Percentiles rank a stretch among this genome's conserved stretches.
These are phyloP conservation scores for Carcina quercana DNA, from an alignment of 2,888 invertebrate genomes.

Conservation along the genomic window DNA sequence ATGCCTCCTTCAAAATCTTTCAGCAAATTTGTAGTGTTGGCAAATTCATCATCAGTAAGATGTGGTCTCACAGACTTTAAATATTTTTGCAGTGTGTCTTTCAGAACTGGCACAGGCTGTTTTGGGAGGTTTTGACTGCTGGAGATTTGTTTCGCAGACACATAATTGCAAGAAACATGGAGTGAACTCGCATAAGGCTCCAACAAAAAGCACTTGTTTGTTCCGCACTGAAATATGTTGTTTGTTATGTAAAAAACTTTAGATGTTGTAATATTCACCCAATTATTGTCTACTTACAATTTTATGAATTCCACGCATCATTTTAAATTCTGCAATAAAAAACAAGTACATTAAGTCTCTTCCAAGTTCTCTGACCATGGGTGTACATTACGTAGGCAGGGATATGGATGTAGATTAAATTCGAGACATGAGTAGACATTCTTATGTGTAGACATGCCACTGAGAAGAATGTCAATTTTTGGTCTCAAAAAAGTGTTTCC, in stretches of 20 bases:
- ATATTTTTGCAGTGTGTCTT: constrained; percentile 85
- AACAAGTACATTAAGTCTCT: no score
- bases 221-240: constrained; percentile 40
- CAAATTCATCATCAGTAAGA: constrained; percentile 81
- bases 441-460: no score
- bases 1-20: constrained; percentile 79
- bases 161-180: constrained; percentile 35
- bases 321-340: constrained; percentile 1
- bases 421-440: no score
- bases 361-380: no score
- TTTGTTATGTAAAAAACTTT: not conserved
- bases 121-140: constrained; percentile 76
- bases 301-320: constrained; percentile 11
- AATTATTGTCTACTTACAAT: constrained; percentile 8
- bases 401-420: no score
- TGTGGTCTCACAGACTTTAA: constrained; percentile 85
- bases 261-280: no score
- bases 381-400: no score
- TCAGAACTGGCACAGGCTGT: constrained; percentile 87
- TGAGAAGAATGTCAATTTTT: no score
- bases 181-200: constrained; percentile 46
- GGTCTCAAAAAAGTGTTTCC: no score
- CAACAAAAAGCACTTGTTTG: constrained; percentile 30
- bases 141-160: constrained; percentile 29
- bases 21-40: constrained; percentile 78